Base-by-base conservation (phyloP, 2,797 vertebrate genomes). In the Myotis findleyi region DNA sequence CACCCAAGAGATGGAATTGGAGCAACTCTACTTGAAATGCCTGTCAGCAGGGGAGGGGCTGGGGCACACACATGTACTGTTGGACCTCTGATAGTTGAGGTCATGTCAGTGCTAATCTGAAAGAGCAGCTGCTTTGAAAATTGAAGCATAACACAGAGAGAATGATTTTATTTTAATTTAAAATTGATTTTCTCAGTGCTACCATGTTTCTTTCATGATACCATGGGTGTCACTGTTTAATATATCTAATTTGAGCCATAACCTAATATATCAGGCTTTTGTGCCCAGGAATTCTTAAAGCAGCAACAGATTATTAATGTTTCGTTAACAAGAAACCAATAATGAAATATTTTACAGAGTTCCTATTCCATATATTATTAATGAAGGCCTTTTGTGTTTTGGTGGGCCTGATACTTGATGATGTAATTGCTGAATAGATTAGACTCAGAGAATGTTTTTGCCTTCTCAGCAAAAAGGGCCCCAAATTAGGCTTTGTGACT, bases 141-240 rank as follows among this genome's bases (percentile, higher is more conserved):
- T 51, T 20, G 18, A 92, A 96, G 66, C 33, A 0, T 53, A 88
- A 86, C 79, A 92, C 82, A 89, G 21, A 44, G 23, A 77, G 69
- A 96, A 94, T 96, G 86, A 95, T 92, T 95, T 95, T 91, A 91
- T 92, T 96, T 96, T 96, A 71, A 94, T 96, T 95, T 90, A 73
- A 94, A 94, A 96, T 96, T 59, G 90, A 94, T 95, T 93, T 96
- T 93, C 88, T 73, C 82, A 83, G 82, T 49, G 81, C 69, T 87
- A 14, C 92, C 66, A 53, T 27, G 11, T 95, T 95, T 95, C 79
- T 96, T 95, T 94, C 68, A 66, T 72, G 83, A 57, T 62, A 88
- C 59, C 93, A 49, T 16, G 38, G 76, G 66, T 82, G 51, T 94
- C 25, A 11, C 38, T 91, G 36, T 83, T 95, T 94, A 95, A 90